Base-by-base conservation (phyloP, 2,113 vertebrate genomes). In the Hippocampus mohnikei region DNA sequence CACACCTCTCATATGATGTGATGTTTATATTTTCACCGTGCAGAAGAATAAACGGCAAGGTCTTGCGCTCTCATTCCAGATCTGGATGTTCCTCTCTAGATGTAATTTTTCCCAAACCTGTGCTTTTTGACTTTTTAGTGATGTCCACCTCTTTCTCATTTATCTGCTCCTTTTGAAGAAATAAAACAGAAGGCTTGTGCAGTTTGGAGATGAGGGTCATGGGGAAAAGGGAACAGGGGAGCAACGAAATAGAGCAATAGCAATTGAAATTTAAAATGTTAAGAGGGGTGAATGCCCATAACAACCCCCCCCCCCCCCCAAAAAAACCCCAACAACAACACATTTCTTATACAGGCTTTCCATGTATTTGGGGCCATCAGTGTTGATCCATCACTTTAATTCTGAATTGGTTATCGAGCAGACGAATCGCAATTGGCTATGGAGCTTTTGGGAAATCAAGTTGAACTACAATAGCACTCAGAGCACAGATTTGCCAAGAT, bases 371-470 rank as follows among this genome's bases (percentile, higher is more conserved):
- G 40, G 62, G 62, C 62, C 21, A 64, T 64, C 62, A 64, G n/a
- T 65, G 62, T 65, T 65, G 62, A 65, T 65, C 41, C 41, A 27
- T 46, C 62, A 65, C 62, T 23, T 65, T 65, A 27, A 46, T 65
- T 41, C 23, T 44, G 23, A 41, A 65, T 41, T 65, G 41, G 41
- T 44, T 65, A 23, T 65, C 23, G 10, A 65, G 41, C 62, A 46
- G 15, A 44, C 41, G 21, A 12, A 42, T 63, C 23, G 37, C 61
- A 42, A 63, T 63, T 44, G 21, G 62, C 23, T 65, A 42, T 65
- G 41, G 41, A 65, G 41, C 62, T 46, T 44, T 25, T 8, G 62
- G 62, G 62, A 65, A 46, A 65, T 65, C 62, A 46, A 65, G 41
- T 65, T 13, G 25, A 44, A 25, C 41, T 42, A 25, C 8, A 65